phyloP scores from a whole-genome alignment of 2,888 invertebrate genomes.

The Limnephilus rhombicus region DNA sequence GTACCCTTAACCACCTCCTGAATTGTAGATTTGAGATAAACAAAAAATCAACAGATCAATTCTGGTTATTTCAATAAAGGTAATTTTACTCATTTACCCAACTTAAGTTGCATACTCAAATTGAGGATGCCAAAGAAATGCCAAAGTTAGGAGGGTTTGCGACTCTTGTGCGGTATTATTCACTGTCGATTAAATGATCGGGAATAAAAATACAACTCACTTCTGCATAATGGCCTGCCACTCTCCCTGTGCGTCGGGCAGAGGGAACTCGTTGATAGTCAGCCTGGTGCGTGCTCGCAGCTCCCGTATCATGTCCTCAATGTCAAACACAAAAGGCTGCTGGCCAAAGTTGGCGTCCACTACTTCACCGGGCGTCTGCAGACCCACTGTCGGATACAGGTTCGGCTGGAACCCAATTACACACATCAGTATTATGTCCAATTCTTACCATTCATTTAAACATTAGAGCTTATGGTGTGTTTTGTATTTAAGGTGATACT shows the following conservation, averaged over 20 bases:
- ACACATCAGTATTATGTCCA: background rate
- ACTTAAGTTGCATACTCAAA: too few species aligned
- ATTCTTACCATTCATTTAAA: slow-evolving; percentile 4
- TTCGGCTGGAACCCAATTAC: slow-evolving; percentile 85
- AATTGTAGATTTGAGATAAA: too few species aligned
- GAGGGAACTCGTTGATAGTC: slow-evolving; percentile 92
- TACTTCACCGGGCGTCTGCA: slow-evolving; percentile 98
- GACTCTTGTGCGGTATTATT: too few species aligned
- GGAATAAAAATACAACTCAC: slow-evolving; percentile 74
- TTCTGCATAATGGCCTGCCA: slow-evolving; percentile 96
- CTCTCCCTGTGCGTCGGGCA: slow-evolving; percentile 91
- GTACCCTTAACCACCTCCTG: too few species aligned
- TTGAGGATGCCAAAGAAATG: too few species aligned
- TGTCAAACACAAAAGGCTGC: slow-evolving; percentile 94
- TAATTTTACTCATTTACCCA: too few species aligned
- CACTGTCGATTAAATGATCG: too few species aligned
- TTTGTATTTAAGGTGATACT: too few species aligned
- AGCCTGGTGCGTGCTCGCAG: slow-evolving; percentile 88
- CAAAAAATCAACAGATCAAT: too few species aligned
- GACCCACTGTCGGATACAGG: slow-evolving; percentile 98
- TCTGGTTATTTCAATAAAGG: too few species aligned
- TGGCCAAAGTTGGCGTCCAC: slow-evolving; percentile 99
- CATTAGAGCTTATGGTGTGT: background rate
- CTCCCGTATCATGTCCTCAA: slow-evolving; percentile 97
- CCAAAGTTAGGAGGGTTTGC: too few species aligned